Base-by-base conservation (phyloP, 2,113 vertebrate species). In the Oryzias javanicus region DNA sequence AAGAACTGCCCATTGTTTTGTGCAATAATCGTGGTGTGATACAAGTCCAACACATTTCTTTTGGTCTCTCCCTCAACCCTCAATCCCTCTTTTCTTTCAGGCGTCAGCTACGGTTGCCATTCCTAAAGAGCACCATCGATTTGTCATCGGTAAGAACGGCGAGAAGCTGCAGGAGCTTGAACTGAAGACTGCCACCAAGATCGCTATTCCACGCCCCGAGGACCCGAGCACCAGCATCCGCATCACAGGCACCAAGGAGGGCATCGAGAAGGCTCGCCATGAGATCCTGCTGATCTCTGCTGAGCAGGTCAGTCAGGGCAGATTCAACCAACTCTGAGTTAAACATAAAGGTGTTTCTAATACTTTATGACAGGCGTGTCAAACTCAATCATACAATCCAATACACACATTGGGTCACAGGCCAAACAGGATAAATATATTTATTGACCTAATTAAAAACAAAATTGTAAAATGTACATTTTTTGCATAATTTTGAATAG, bases 81-180 rank as follows among this genome's bases (percentile, higher is more conserved):
- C n/a, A n/a, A 12, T 17, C 48, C 44, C 20, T 42, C 3, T 14
- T 22, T 14, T 6, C 5, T 7, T 42, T 18, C 54, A 92, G 86
- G 86, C 86, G 15, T 91, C 92, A 0, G 90, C 91, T 14, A 89
- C 85, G 0, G 90, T 91, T 6, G 72, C 84, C 78, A 92, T 92
- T 76, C 90, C 90, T 3, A 93, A 94, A 66, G 91, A 94, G 81
- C 90, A 93, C 65, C 88, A 92, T 67, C 89, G 89, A 1, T 92
- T 91, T 58, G 87, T 92, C 72, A 90, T 91, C 4, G 90, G 89
- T 42, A 93, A 93, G 79, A 93, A 90, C 35, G 90, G 89, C 0
- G 89, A 93, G 69, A 93, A 94, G 81, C 60, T 91, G 70, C 90
- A 92, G 83, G 90, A 92, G 67, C 86, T 93, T 25, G 92, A 93